phyloP scores from a whole-genome alignment of 1,140 invertebrate genomes.

The Bombus vancouverensis region DNA sequence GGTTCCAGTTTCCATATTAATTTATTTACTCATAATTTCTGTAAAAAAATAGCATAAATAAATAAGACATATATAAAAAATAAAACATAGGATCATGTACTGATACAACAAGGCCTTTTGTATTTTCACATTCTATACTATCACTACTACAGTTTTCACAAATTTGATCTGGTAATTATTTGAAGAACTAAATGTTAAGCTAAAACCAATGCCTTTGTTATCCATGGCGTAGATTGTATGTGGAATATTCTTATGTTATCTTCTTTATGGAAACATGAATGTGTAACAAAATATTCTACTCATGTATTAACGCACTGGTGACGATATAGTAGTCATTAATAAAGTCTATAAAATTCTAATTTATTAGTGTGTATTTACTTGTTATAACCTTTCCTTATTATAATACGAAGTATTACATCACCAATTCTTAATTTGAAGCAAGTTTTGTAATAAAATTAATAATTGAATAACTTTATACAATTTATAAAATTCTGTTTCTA shows the following conservation, averaged over 20 bases:
- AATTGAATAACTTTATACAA: not conserved
- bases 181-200: not conserved
- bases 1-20: slow-evolving; percentile 2
- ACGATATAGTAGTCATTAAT: slow-evolving; percentile 14
- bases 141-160: not conserved
- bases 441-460: too few relatives aligned
- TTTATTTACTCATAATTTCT: slow-evolving; percentile 3
- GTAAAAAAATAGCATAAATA: not conserved
- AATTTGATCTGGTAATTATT: not conserved
- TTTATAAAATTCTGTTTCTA: not conserved
- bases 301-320: slow-evolving; percentile 8
- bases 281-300: slow-evolving; percentile 9
- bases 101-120: not conserved
- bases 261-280: not conserved
- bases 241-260: slow-evolving; percentile 3
- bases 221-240: not conserved
- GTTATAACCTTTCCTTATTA: not conserved
- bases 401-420: too few relatives aligned
- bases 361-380: not conserved
- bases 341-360: slow-evolving; percentile 19
- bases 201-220: not conserved
- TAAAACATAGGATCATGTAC: slow-evolving; percentile 9
- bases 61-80: slow-evolving; percentile 1
- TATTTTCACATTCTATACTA: slow-evolving; percentile 10
- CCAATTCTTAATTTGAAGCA: too few relatives aligned